Conservation (phyloP, 2,797 vertebrate species). For the Microhierax caerulescens region DNA sequence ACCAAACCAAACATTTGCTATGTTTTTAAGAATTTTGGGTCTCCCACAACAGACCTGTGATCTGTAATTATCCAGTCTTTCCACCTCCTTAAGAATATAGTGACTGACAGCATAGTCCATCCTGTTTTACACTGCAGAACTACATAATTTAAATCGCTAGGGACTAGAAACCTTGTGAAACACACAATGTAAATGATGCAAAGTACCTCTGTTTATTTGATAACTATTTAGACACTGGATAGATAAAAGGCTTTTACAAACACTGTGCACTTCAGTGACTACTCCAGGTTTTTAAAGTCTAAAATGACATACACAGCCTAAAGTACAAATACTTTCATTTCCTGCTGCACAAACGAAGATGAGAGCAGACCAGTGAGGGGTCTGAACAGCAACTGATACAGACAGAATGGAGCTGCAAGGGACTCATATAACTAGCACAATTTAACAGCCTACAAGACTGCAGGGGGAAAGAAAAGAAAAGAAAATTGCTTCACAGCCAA, state of each 20-base stretch:
- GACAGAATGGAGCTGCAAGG: not conserved
- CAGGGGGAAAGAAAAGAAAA: not conserved
- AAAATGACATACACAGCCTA: not conserved
- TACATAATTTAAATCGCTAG: not conserved
- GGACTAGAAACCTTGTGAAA: not conserved
- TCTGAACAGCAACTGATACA: not conserved
- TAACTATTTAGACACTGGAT: not conserved
- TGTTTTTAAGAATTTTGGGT: not conserved
- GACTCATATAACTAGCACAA: not conserved
- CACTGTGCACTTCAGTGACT: not conserved
- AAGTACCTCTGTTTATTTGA: not conserved
- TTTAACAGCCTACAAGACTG: not conserved
- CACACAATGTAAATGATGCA: not conserved
- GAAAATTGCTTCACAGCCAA: not conserved
- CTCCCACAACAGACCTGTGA: not conserved
- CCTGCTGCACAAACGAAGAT: not conserved
- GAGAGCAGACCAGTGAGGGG: fast-evolving
- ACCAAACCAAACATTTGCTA: not conserved
- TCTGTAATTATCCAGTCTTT: not conserved
- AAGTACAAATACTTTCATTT: not conserved
- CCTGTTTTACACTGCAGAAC: not conserved
- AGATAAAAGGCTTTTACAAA: not conserved
- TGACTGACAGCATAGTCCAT: not conserved
- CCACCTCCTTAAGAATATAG: not conserved
- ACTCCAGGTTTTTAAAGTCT: not conserved